Conservation (phyloP, 92 coral and sea anemone species). For the Zoanthus sociatus region DNA sequence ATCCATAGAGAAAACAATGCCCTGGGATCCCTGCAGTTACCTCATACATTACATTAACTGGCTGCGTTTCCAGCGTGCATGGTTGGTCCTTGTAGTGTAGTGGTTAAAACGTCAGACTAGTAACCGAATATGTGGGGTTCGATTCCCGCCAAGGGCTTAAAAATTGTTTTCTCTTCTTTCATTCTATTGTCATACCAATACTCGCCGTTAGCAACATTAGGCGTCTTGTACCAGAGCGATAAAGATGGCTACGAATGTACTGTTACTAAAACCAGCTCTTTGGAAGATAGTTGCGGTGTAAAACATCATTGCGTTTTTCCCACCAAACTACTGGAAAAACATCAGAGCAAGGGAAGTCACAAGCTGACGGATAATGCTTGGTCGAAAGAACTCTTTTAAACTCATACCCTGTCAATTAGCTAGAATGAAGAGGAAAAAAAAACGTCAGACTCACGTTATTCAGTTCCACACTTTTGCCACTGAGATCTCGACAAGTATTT, state of each 20-base stretch:
- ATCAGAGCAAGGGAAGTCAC: conserved; percentile 77
- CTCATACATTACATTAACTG: too few species aligned
- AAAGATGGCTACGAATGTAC: conserved; percentile 78
- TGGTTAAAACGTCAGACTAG: too few species aligned
- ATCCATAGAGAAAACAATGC: too few species aligned
- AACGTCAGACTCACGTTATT: neutral
- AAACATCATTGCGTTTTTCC: conserved; percentile 91
- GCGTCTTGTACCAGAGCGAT: conserved; percentile 88
- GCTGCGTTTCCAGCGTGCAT: too few species aligned
- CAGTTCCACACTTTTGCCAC: too few species aligned
- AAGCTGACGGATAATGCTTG: conserved; percentile 77
- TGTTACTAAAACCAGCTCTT: conserved; percentile 78
- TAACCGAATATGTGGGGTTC: too few species aligned
- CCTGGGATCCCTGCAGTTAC: too few species aligned
- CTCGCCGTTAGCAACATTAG: conserved; percentile 72
- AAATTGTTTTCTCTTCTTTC: too few species aligned
- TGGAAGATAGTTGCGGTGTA: conserved; percentile 86
- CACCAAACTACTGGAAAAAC: conserved; percentile 85
- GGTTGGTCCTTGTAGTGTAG: too few species aligned
- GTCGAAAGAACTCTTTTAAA: conserved; percentile 71
- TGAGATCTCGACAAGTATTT: too few species aligned
- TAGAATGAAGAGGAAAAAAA: neutral
- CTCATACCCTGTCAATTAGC: conserved; percentile 55
- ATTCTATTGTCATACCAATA: too few species aligned
- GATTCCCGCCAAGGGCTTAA: too few species aligned